Conservation (phyloP, 2,797 vertebrate genomes). For the Smutsia gigantea region DNA sequence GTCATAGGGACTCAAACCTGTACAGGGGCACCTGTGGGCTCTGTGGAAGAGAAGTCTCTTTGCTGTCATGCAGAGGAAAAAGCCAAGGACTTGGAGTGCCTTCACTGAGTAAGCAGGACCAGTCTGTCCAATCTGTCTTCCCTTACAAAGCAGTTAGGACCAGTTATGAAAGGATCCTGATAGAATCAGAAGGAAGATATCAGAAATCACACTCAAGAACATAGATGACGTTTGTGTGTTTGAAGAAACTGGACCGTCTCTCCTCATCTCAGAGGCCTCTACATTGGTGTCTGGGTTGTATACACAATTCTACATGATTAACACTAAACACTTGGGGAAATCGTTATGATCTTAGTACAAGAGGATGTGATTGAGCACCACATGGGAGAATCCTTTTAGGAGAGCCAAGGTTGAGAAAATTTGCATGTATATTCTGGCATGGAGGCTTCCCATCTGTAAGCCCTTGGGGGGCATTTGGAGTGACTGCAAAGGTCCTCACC, state of each 20-base stretch:
- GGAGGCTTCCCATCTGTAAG: neutral
- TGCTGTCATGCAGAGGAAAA: neutral
- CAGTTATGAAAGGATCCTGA: neutral
- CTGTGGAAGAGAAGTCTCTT: neutral
- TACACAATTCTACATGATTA: neutral
- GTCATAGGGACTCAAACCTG: neutral
- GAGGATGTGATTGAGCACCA: conserved; percentile 60
- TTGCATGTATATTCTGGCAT: conserved; percentile 58
- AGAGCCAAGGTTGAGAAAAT: conserved; percentile 77
- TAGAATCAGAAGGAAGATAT: conserved; percentile 10
- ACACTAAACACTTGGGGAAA: conserved; percentile 20
- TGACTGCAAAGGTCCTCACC: conserved; percentile 53
- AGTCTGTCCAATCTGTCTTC: neutral
- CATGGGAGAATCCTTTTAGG: conserved; percentile 62
- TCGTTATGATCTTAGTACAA: neutral
- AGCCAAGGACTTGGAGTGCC: neutral
- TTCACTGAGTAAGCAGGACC: neutral
- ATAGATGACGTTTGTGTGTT: conserved; percentile 39
- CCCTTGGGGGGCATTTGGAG: conserved; percentile 68
- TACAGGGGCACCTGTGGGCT: neutral
- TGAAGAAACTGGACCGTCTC: conserved; percentile 46
- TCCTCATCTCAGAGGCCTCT: conserved; percentile 43
- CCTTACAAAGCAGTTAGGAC: neutral
- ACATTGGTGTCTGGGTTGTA: neutral
- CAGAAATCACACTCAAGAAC: neutral